Evolutionary conservation across 2,797 vertebrate species (phyloP).

Genomic region (Orientallactaga sibirica): DNA sequence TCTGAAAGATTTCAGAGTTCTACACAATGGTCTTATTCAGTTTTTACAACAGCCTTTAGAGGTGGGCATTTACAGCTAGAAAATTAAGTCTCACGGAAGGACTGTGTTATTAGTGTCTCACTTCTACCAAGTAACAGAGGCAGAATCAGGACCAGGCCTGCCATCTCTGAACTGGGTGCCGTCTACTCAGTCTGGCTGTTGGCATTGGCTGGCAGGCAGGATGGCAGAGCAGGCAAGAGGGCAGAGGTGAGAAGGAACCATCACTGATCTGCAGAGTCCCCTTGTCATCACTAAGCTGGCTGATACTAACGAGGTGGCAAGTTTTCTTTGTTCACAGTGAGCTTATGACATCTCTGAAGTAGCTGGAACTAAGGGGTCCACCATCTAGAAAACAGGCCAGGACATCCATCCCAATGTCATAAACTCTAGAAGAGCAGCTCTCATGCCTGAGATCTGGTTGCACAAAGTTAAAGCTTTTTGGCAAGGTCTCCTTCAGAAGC

Average conservation of each 20-base stretch:
- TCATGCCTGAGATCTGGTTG: neutral
- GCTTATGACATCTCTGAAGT: slow-evolving; percentile 45
- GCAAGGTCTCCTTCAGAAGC: neutral
- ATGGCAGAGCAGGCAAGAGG: neutral
- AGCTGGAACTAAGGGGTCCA: neutral
- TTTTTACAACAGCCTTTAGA: slow-evolving; percentile 51
- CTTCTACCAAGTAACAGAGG: neutral
- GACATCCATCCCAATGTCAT: neutral
- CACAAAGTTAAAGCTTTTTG: neutral
- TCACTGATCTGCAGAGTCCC: neutral
- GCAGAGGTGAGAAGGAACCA: neutral
- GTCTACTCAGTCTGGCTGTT: neutral
- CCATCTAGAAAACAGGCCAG: neutral
- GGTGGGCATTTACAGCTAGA: neutral
- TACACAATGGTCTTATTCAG: slow-evolving; percentile 19
- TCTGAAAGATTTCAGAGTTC: slow-evolving; percentile 21
- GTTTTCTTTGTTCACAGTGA: neutral
- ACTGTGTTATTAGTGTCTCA: neutral
- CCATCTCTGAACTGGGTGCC: neutral
- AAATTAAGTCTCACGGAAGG: slow-evolving; percentile 32
- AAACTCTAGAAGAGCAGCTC: slow-evolving; percentile 10
- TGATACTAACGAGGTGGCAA: neutral
- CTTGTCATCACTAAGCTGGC: neutral
- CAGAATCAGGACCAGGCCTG: neutral
- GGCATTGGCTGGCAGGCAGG: neutral